Base-by-base conservation (phyloP, 2,888 invertebrate species). In the Azorinus chamasolen region DNA sequence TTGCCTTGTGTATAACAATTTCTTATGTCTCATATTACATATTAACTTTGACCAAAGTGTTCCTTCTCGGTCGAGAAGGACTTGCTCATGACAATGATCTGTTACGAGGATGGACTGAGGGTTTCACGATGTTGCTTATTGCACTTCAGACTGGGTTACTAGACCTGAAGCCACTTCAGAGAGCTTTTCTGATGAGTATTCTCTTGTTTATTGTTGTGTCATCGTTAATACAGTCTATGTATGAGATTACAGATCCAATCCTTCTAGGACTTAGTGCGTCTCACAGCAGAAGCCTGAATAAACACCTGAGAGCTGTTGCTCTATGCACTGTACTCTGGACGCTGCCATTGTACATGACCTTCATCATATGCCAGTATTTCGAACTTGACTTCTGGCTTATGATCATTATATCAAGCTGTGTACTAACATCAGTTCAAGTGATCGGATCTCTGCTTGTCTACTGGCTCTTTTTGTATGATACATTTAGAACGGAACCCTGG, bases 151-250 rank as follows among this genome's bases (percentile, higher is more conserved):
- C 94, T 0, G 94, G 94, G 8, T 87, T 94, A 1, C 90, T 94
- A 2, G 94, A 94, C 58, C 91, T 94, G 82, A 91, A 93, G 68
- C 93, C 94, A 68, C 91, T 94, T 14, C 93, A 94, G 65, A 91
- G 94, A 64, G 93, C 94, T 53, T 94, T 94, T 63, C 91, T 94
- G 14, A 93, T 95, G 89, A 93, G 94, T 43, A 92, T 95, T 27
- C 93, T 94, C 1, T 87, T 94, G 16, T 94, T 95, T 79, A 94
- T 94, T 46, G 94, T 94, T 5, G 87, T 93, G n/a, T 94, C 94
- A 0, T 94, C 94, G 1, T 90, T 95, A n/a, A 92, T 94, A 12
- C 94, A 95, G 84, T 94, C 94, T 12, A 93, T 94, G 89, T 94
- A 94, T 80, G 94, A 95, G 85, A 92, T 94, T 25, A 91, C 94